These are phyloP conservation scores for Drosophila parthenogenetica DNA, from an alignment of 2,888 invertebrate genomes.

Conservation along the genomic window DNA sequence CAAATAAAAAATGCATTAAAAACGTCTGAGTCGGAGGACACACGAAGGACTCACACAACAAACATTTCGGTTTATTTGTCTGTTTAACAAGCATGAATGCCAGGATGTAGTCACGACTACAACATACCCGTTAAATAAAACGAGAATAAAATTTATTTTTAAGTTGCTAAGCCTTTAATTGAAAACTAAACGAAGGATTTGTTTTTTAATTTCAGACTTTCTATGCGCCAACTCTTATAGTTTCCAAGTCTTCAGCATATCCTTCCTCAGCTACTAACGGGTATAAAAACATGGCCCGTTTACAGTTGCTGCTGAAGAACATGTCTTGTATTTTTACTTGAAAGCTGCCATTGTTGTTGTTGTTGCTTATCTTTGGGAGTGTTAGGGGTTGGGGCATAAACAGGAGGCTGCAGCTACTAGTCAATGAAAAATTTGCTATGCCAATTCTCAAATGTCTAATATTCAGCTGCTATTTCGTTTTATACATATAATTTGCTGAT, in stretches of 20 bases:
- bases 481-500: constrained; percentile 63
- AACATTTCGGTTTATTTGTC: constrained; percentile 65
- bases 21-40: constrained; percentile 65
- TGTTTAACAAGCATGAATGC: constrained; percentile 29
- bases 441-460: constrained; percentile 82
- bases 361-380: constrained; percentile 17
- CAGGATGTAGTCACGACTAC: background rate
- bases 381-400: background rate
- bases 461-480: constrained; percentile 68
- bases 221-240: background rate
- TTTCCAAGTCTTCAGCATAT: background rate
- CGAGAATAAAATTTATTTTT: too few species aligned
- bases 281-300: constrained; percentile 23
- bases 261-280: background rate
- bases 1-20: constrained; percentile 80
- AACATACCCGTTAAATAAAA: background rate
- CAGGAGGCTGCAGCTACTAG: constrained; percentile 35
- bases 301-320: constrained; percentile 23
- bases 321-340: constrained; percentile 61
- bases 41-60: constrained; percentile 33
- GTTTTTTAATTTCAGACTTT: background rate
- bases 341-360: constrained; percentile 53
- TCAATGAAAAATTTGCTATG: constrained; percentile 74
- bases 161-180: too few species aligned
- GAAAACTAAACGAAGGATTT: background rate